Conservation (phyloP, 2,113 vertebrate genomes). For the Acinonyx jubatus region DNA sequence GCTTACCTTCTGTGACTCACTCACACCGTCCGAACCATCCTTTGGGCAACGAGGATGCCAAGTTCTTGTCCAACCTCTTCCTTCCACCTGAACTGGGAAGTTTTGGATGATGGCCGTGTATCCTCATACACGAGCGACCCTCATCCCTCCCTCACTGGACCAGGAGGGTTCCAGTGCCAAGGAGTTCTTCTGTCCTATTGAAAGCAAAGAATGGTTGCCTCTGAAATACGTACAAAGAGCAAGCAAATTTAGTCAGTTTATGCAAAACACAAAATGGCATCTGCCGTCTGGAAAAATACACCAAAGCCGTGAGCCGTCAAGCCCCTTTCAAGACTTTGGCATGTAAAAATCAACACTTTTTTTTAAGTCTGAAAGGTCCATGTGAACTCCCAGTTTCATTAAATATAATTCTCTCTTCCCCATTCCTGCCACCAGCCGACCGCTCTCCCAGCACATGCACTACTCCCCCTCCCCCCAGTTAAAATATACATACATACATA, state of each 20-base stretch:
- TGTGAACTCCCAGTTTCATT: slow-evolving; percentile 50
- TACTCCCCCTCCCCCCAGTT: neutral
- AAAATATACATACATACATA: neutral
- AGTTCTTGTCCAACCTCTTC: neutral
- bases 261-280: slow-evolving; percentile 89
- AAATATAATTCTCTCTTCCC: slow-evolving; percentile 48
- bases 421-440: neutral
- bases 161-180: slow-evolving; percentile 82
- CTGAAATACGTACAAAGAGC: slow-evolving; percentile 88
- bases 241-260: slow-evolving; percentile 88
- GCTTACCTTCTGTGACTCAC: neutral
- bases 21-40: neutral
- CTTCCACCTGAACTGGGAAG: slow-evolving; percentile 57
- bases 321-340: slow-evolving; percentile 87
- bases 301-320: slow-evolving; percentile 85
- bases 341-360: slow-evolving; percentile 84
- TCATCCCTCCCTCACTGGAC: slow-evolving; percentile 80
- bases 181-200: slow-evolving; percentile 86
- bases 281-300: slow-evolving; percentile 87
- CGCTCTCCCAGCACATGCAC: neutral
- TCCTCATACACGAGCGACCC: slow-evolving; percentile 76
- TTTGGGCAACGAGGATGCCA: neutral
- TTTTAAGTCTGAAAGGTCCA: slow-evolving; percentile 83
- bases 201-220: slow-evolving; percentile 86
- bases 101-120: slow-evolving; percentile 59